Evolutionary conservation across 2,113 vertebrate species (phyloP).

Genomic region (Bubo blakistoni): DNA sequence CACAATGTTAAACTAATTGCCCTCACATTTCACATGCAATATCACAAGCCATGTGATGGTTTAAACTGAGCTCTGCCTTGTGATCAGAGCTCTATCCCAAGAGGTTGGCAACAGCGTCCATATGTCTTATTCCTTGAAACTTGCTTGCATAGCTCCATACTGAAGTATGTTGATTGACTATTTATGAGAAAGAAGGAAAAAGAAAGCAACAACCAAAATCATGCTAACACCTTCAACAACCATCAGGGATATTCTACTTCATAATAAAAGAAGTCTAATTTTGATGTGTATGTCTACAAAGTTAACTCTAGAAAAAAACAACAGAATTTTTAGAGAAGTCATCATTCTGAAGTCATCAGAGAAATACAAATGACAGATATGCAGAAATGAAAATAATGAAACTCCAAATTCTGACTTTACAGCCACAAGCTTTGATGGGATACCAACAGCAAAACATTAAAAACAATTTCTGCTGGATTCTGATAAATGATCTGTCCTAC

Average conservation of each 20-base stretch:
- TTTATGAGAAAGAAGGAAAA: neutral
- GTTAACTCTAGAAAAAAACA: neutral
- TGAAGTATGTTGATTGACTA: neutral
- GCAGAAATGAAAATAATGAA: neutral
- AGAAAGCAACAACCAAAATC: neutral
- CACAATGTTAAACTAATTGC: conserved; percentile 61
- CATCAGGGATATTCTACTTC: neutral
- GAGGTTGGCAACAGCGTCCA: neutral
- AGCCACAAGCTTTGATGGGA: neutral
- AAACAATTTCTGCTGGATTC: neutral
- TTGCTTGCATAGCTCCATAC: neutral
- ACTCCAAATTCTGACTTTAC: neutral
- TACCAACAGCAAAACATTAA: neutral
- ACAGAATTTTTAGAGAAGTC: neutral
- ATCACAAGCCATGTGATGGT: conserved; percentile 2
- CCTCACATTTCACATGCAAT: conserved; percentile 1
- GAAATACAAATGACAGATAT: neutral
- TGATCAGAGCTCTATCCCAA: neutral
- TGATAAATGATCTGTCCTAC: neutral
- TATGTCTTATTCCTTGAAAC: neutral
- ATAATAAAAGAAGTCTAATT: neutral
- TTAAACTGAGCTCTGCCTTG: conserved; percentile 25
- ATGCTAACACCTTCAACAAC: neutral
- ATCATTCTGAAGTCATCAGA: neutral
- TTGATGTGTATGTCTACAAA: neutral